Percentiles rank a stretch among this genome's conserved stretches.
Conservation (phyloP, 2,888 invertebrate species). For the Alsophila aescularia region DNA sequence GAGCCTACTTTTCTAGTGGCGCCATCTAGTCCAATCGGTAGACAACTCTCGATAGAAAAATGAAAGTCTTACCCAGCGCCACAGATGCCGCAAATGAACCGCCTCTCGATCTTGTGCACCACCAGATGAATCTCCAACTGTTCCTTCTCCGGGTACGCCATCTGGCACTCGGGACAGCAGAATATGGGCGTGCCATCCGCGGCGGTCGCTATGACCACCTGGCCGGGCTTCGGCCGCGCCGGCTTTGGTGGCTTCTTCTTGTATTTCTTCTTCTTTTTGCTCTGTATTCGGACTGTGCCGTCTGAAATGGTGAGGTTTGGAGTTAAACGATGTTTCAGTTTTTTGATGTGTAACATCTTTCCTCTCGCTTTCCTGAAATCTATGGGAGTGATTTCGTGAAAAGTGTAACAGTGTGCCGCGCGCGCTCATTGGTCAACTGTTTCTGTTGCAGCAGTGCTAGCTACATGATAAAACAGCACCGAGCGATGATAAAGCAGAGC, state of each 20-base stretch:
- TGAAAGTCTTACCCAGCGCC: slow-evolving; percentile 85
- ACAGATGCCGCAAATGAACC: slow-evolving; percentile 91
- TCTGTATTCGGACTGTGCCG: slow-evolving; percentile 56
- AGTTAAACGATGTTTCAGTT: no score
- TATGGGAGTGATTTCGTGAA: no score
- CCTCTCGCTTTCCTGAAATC: no score
- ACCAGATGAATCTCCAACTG: slow-evolving; percentile 90
- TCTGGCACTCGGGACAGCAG: slow-evolving; percentile 92
- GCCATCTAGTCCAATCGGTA: no score
- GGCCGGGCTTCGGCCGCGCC: slow-evolving; percentile 91
- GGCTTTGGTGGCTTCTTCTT: slow-evolving; percentile 92
- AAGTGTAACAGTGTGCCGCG: no score
- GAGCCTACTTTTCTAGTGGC: no score
- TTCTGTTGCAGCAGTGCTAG: no score
- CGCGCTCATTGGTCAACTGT: no score
- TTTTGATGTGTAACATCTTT: no score
- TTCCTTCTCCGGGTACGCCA: slow-evolving; percentile 92
- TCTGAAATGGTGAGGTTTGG: slow-evolving; percentile 46
- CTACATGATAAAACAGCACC: no score
- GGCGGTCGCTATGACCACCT: slow-evolving; percentile 90
- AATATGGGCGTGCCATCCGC: slow-evolving; percentile 90
- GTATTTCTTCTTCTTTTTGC: slow-evolving; percentile 90
- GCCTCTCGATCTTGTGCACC: slow-evolving; percentile 91
- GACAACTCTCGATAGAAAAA: background rate
- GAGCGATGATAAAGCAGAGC: no score